Evolutionary conservation across 2,113 vertebrate species (phyloP).

Genomic region (Lampris incognitus): DNA sequence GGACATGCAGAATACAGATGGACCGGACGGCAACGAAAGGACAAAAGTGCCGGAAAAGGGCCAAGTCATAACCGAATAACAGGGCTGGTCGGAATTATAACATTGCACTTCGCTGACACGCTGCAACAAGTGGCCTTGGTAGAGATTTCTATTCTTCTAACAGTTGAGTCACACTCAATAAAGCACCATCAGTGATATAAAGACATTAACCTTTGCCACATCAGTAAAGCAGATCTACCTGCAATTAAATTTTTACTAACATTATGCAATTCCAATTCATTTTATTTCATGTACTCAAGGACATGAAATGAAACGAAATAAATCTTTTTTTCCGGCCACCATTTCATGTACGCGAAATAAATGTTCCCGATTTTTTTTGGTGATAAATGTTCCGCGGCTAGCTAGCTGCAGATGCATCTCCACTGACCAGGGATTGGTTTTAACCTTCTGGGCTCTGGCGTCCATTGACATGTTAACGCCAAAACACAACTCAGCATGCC

Average conservation of each 20-base stretch:
- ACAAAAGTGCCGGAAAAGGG: too few relatives aligned
- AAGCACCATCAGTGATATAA: neutral
- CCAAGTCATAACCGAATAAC: too few relatives aligned
- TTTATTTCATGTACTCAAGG: too few relatives aligned
- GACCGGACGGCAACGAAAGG: neutral
- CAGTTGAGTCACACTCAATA: too few relatives aligned
- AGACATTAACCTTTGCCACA: neutral
- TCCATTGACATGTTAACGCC: neutral
- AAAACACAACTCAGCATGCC: neutral
- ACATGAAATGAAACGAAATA: too few relatives aligned
- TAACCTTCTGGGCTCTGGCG: neutral
- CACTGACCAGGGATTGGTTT: neutral
- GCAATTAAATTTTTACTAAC: neutral
- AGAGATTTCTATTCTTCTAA: neutral
- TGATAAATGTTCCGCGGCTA: too few relatives aligned
- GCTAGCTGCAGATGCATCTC: neutral
- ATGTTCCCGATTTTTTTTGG: too few relatives aligned
- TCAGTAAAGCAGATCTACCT: neutral
- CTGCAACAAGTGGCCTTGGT: constrained; percentile 29
- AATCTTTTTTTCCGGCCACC: too few relatives aligned
- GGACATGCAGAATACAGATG: neutral
- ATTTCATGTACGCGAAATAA: too few relatives aligned
- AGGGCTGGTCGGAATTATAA: too few relatives aligned
- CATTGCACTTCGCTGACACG: too few relatives aligned
- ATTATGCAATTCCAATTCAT: neutral